phyloP scores from a whole-genome alignment of 2,113 vertebrate species.

The Paracanthobrama guichenoti region DNA sequence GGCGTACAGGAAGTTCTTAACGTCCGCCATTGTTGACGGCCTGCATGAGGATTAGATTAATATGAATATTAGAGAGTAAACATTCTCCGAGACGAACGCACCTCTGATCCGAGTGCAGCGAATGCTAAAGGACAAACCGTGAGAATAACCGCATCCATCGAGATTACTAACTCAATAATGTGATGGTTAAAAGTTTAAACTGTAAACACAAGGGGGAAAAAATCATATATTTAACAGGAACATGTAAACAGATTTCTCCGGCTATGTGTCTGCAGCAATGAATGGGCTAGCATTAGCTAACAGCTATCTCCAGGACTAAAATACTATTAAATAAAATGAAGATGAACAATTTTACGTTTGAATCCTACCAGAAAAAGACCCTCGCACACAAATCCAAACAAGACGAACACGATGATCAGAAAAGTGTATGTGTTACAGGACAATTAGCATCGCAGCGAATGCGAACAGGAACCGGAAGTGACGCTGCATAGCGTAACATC shows the following conservation, averaged over 20 bases:
- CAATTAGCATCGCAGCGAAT: neutral
- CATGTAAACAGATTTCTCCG: no score
- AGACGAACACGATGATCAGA: neutral
- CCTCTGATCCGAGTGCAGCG: no score
- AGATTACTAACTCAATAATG: neutral
- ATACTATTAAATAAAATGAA: neutral
- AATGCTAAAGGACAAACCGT: neutral
- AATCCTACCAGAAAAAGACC: neutral
- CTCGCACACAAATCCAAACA: neutral
- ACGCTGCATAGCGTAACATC: neutral
- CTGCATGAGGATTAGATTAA: neutral
- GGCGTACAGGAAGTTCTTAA: conserved; percentile 94
- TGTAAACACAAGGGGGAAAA: neutral
- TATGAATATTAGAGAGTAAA: neutral
- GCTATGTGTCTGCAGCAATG: neutral
- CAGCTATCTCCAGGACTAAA: neutral
- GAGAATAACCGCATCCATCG: neutral
- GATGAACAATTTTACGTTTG: neutral
- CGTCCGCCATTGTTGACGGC: conserved; percentile 82
- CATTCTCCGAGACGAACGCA: no score
- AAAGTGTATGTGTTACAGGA: neutral
- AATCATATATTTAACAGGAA: neutral
- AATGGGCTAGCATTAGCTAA: conserved; percentile 12
- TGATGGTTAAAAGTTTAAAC: neutral
- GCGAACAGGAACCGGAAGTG: neutral